Base-by-base conservation (phyloP, 35 echinoderm and acorn worm genomes). In the Ophiothrix spiculata region DNA sequence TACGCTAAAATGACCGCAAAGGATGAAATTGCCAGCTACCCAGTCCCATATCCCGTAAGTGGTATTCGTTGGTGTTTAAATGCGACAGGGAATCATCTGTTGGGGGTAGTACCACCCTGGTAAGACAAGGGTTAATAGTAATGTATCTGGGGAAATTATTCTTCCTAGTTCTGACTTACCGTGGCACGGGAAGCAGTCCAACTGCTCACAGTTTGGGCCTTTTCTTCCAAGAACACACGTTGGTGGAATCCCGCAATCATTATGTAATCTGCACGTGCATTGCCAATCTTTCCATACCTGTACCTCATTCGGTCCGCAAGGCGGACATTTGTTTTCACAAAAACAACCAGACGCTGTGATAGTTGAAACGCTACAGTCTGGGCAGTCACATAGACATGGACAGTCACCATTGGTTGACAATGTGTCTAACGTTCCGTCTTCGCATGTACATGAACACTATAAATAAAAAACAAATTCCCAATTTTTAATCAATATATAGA, bases 161-260 rank as follows among this genome's bases (percentile, higher is more conserved):
- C n/a, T n/a, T n/a, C n/a, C n/a, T n/a, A n/a, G n/a, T n/a, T n/a
- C n/a, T n/a, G n/a, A 49, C 19, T 49, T 76, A 76, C 74, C n/a
- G 12, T 76, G 74, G n/a, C 74, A 76, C 33, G 74, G 74, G 29
- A 28, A 35, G 33, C 74, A 76, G 29, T 76, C 74, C 74, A 76
- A 35, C 29, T 76, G 8, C 10, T 76, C 74, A 28, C 74, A 76
- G 29, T 76, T 12, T 31, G 25, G n/a, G 4, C 74, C 74, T 76
- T 35, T 28, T 12, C 74, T 28, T 76, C 74, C 74, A 76, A 76
- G n/a, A 76, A 76, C 74, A 76, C 74, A 76, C 8, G 74, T 76
- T 12, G 74, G 74, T 76, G 33, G 33, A 28, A 76, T 76, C 29
- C 74, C 74, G 29, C 74, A 76, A 6, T 76, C 11, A 76, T 76